Conservation (phyloP, 2,797 vertebrate genomes). For the Brachyrhaphis roseni region DNA sequence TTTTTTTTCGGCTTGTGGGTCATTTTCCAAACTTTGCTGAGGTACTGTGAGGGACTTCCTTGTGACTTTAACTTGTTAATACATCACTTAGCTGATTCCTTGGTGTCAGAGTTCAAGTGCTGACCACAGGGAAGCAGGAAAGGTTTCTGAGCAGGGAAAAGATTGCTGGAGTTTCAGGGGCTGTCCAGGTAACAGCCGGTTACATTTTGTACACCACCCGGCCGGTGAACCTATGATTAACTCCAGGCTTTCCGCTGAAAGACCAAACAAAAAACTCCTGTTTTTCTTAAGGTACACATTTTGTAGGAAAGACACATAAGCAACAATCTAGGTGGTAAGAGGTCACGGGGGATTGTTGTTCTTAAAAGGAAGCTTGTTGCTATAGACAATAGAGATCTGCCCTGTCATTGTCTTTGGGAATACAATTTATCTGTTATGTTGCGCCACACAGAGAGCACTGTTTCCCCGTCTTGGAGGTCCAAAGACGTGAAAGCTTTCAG, state of each 20-base stretch:
- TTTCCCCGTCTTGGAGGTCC: constrained; percentile 25
- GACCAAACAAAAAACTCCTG: constrained; percentile 41
- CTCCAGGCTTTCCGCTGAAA: constrained; percentile 43
- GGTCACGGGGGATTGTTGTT: constrained; percentile 3
- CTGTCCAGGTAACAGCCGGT: constrained; percentile 40
- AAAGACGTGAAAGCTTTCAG: constrained; percentile 21
- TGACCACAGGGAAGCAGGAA: constrained; percentile 40
- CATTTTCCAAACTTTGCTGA: neutral
- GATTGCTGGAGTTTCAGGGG: constrained; percentile 24
- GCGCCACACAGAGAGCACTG: constrained; percentile 50
- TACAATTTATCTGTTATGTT: constrained; percentile 47
- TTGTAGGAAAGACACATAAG: neutral
- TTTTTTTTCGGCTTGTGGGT: neutral
- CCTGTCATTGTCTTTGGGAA: constrained; percentile 37
- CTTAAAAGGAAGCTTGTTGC: constrained; percentile 22
- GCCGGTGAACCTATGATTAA: constrained; percentile 61
- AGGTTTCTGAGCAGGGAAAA: constrained; percentile 13
- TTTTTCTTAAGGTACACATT: neutral
- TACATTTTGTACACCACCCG: constrained; percentile 15
- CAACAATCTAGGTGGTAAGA: neutral
- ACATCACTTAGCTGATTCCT: constrained; percentile 35
- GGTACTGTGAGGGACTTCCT: constrained; percentile 3
- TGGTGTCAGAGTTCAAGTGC: constrained; percentile 16
- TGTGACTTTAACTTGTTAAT: constrained; percentile 50
- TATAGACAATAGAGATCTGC: constrained; percentile 22